These are phyloP conservation scores for Acanthopagrus latus DNA, from an alignment of 2,797 vertebrate genomes.

Conservation along the genomic window DNA sequence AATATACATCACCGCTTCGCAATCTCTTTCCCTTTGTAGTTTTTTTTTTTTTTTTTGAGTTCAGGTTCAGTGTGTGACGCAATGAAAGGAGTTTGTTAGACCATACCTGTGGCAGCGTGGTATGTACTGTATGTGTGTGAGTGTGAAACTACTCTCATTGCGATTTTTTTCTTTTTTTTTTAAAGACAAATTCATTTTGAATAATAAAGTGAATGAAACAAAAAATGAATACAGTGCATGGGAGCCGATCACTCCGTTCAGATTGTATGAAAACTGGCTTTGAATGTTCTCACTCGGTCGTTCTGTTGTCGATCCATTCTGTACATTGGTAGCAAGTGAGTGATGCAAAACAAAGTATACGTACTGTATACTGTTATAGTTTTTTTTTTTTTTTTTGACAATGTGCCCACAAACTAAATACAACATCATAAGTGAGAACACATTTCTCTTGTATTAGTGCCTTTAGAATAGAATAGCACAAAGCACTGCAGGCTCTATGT, in stretches of 20 bases:
- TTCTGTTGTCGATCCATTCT: constrained; percentile 61
- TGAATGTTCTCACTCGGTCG: constrained; percentile 48
- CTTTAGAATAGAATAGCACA: constrained; percentile 55
- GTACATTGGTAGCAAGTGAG: constrained; percentile 65
- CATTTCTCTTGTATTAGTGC: constrained; percentile 52
- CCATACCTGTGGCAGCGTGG: constrained; percentile 47
- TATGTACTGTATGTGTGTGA: constrained; percentile 20
- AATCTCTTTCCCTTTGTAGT: constrained; percentile 79
- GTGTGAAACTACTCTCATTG: constrained; percentile 60
- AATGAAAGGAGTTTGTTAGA: constrained; percentile 59
- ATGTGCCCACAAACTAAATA: constrained; percentile 73
- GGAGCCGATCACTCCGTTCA: constrained; percentile 69
- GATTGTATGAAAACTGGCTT: constrained; percentile 72
- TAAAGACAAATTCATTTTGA: constrained; percentile 66
- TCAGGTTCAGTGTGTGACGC: constrained; percentile 74
- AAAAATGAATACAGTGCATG: constrained; percentile 77
- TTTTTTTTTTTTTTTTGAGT: constrained; percentile 54
- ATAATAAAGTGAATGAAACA: constrained; percentile 71
- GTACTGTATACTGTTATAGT: constrained; percentile 62
- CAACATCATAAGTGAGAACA: constrained; percentile 64
- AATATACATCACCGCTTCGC: constrained; percentile 82
- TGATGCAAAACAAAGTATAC: constrained; percentile 66
- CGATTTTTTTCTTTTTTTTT: constrained; percentile 15
- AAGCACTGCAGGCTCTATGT: constrained; percentile 54
- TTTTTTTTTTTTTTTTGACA: constrained; percentile 66